These are phyloP conservation scores for Nemapogon koenigi DNA, from an alignment of 2,888 invertebrate genomes.

Conservation along the genomic window DNA sequence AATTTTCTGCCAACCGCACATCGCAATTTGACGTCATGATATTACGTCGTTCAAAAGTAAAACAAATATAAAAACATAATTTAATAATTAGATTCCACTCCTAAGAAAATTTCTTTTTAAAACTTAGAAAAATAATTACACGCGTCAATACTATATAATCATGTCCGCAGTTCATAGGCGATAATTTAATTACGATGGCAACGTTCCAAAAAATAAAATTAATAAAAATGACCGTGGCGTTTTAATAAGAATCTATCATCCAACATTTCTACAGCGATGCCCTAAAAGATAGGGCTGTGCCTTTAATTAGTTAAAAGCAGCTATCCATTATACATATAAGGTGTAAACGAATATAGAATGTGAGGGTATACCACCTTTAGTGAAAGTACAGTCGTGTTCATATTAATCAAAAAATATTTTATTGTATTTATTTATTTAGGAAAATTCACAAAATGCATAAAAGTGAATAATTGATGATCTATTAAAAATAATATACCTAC, in stretches of 20 bases:
- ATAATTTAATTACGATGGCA: slow-evolving; percentile 1
- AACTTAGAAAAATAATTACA: no score
- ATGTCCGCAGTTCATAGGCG: no score
- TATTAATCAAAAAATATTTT: neutral
- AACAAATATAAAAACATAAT: no score
- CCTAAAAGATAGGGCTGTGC: slow-evolving; percentile 5
- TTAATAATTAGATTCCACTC: no score
- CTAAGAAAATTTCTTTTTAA: no score
- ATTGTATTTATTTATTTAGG: neutral
- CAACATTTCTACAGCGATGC: slow-evolving; percentile 2
- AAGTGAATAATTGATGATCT: no score
- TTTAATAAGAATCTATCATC: slow-evolving; percentile 7
- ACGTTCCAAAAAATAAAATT: slow-evolving; percentile 2
- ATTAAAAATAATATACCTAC: no score
- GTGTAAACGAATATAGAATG: slow-evolving; percentile 1
- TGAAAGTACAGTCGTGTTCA: neutral
- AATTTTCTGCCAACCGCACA: no score
- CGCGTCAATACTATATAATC: no score
- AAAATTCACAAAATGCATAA: no score
- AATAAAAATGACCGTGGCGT: slow-evolving; percentile 4
- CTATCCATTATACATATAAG: slow-evolving; percentile 5
- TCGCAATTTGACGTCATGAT: no score
- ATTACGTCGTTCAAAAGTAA: no score
- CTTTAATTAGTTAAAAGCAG: slow-evolving; percentile 9
- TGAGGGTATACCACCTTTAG: slow-evolving; percentile 2